Evolutionary conservation across 2,797 vertebrate genomes (phyloP).

Genomic region (Poecilia picta): DNA sequence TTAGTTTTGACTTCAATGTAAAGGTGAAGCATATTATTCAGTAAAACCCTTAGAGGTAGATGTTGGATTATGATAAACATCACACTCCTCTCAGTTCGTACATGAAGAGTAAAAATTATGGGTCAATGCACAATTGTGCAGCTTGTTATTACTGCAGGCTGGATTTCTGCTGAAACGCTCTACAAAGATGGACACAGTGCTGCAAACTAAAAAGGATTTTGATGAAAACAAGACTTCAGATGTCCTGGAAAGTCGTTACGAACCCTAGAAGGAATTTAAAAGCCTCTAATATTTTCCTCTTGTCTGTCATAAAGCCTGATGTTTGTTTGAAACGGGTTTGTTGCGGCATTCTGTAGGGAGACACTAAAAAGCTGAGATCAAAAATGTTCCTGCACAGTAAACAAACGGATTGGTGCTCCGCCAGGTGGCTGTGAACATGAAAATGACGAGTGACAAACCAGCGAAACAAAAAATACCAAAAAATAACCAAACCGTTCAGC

Average conservation of each 20-base stretch:
- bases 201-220: not conserved
- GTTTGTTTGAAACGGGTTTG: not conserved
- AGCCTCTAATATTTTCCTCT: not conserved
- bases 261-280: constrained; percentile 1
- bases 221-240: constrained; percentile 1
- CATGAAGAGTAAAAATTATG: not conserved
- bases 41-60: not conserved
- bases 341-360: not conserved
- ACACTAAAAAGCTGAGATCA: not conserved
- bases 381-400: not conserved
- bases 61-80: not conserved
- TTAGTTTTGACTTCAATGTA: not conserved
- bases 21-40: not conserved
- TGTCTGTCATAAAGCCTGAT: not conserved
- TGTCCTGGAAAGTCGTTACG: not conserved
- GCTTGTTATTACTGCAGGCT: not conserved
- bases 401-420: not conserved
- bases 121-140: constrained; percentile 1
- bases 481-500: not conserved
- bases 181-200: not conserved
- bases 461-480: not conserved
- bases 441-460: not conserved
- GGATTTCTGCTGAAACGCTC: not conserved
- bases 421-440: not conserved
- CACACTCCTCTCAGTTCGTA: not conserved